phyloP scores from a whole-genome alignment of 2,888 invertebrate species.

The Odontothrips loti region DNA sequence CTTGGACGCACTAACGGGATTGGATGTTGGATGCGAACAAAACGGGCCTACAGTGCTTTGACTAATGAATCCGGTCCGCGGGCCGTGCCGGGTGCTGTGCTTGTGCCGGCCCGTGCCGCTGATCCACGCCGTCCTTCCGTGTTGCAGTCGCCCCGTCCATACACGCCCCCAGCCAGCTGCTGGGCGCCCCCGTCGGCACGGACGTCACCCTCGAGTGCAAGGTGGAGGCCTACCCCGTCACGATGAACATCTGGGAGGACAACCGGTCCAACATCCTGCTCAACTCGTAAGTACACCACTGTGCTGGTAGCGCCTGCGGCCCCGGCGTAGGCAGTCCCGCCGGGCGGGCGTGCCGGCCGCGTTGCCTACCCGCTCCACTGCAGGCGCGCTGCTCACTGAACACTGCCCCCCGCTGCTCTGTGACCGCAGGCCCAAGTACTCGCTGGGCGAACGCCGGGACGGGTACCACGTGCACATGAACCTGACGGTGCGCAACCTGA shows the following conservation, averaged over 20 bases:
- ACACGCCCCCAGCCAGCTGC: conserved; percentile 81
- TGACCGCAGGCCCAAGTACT: conserved; percentile 67
- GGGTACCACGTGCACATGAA: conserved; percentile 74
- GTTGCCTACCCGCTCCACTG: neutral
- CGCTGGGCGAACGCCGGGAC: conserved; percentile 63
- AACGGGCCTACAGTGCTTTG: neutral
- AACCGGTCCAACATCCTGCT: conserved; percentile 74
- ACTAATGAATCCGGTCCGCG: neutral
- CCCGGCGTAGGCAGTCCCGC: neutral
- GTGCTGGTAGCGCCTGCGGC: neutral
- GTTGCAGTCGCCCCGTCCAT: conserved; percentile 78
- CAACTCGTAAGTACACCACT: conserved; percentile 61
- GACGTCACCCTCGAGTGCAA: conserved; percentile 82
- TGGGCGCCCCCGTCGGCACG: conserved; percentile 80
- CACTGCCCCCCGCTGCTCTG: neutral
- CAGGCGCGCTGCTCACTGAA: neutral
- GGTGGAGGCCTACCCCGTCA: conserved; percentile 78
- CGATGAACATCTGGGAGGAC: conserved; percentile 75
- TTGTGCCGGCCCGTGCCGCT: neutral
- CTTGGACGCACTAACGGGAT: neutral
- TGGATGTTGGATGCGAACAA: neutral
- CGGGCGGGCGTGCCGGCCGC: neutral
- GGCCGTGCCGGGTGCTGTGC: neutral
- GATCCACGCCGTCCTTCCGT: neutral
- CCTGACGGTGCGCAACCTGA: conserved; percentile 60